phyloP scores from a whole-genome alignment of 2,888 invertebrate species.

The Zaprionus bogoriensis region DNA sequence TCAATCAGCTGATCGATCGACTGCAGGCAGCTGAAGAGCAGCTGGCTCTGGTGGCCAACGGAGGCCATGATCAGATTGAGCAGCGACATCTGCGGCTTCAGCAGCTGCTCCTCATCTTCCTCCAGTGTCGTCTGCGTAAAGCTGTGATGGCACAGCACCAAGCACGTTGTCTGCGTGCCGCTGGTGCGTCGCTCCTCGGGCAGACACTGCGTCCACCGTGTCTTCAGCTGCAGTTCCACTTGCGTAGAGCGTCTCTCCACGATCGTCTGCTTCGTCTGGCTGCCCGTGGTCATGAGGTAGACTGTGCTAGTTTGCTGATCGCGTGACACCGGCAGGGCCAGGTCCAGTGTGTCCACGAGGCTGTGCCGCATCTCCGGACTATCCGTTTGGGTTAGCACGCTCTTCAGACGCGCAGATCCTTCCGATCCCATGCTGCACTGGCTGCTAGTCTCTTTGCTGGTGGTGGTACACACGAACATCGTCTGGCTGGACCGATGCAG shows the following conservation, averaged over 20 bases:
- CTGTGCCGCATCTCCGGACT: neutral
- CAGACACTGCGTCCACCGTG: conserved; percentile 19
- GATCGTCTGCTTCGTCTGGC: conserved; percentile 15
- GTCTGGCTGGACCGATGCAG: neutral
- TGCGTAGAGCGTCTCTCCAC: conserved; percentile 29
- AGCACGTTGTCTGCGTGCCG: conserved; percentile 22
- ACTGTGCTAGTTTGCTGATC: conserved; percentile 42
- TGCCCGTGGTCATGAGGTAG: neutral
- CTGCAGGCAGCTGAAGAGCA: conserved; percentile 21
- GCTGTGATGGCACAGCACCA: neutral
- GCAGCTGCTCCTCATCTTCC: conserved; percentile 3
- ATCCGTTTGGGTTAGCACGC: conserved; percentile 1
- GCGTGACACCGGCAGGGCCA: neutral
- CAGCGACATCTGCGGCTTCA: conserved; percentile 7
- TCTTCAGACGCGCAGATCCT: neutral
- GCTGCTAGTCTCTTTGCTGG: neutral
- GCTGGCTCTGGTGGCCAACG: conserved; percentile 16
- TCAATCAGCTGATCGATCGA: conserved; percentile 41
- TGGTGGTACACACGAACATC: neutral
- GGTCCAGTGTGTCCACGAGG: conserved; percentile 38
- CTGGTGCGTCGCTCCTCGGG: neutral
- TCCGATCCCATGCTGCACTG: neutral
- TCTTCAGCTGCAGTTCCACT: neutral
- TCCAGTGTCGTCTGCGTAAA: conserved; percentile 31
- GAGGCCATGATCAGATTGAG: conserved; percentile 19